phyloP scores from a whole-genome alignment of 2,113 vertebrate genomes.

The Notarius lentiginosus region DNA sequence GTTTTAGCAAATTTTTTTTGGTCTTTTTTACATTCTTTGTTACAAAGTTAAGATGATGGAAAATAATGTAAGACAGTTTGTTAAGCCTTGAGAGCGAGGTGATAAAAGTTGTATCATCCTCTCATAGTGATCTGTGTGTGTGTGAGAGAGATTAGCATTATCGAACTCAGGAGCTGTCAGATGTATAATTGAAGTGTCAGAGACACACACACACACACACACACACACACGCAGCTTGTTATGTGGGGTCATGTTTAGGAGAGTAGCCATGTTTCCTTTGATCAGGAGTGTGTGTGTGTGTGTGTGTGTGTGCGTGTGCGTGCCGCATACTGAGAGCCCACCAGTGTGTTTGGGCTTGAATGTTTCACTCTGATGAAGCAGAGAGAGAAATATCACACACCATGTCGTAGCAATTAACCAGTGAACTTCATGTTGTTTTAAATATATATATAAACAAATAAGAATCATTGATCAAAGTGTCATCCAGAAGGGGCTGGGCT shows the following conservation, averaged over 20 bases:
- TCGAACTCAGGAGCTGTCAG: conserved; percentile 64
- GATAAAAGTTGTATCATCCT: conserved; percentile 51
- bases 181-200: conserved; percentile 69
- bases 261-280: conserved; percentile 67
- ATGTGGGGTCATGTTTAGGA: conserved; percentile 64
- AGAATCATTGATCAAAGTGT: too few relatives aligned
- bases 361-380: conserved; percentile 41
- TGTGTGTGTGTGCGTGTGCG: neutral
- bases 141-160: conserved; percentile 59
- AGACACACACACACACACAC: conserved; percentile 54
- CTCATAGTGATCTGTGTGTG: conserved; percentile 45
- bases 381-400: neutral
- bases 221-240: conserved; percentile 50
- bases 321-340: conserved; percentile 32
- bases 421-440: neutral
- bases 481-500: too few relatives aligned
- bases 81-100: conserved; percentile 36
- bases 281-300: conserved; percentile 59
- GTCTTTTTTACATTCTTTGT: too few relatives aligned
- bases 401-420: neutral
- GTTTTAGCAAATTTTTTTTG: neutral
- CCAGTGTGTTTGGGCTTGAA: conserved; percentile 38
- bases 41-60: neutral
- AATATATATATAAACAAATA: too few relatives aligned
- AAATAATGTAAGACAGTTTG: conserved; percentile 22